Evolutionary conservation across 2,113 vertebrate genomes (phyloP).

Genomic region (Chrysemys picta): DNA sequence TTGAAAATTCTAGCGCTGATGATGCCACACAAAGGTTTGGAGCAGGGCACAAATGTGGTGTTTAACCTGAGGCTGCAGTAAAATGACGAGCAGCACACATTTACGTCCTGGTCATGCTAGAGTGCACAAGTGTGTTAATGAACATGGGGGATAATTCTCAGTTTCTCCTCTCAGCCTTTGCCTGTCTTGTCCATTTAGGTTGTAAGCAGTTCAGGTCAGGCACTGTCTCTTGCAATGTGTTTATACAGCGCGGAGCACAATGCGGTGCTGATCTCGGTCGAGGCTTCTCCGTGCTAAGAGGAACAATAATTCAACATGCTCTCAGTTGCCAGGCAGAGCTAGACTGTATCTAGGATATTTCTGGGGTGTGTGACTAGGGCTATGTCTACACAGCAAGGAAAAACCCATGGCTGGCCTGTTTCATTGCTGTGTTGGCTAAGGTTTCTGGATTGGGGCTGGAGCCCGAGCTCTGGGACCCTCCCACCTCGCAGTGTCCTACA

Average conservation of each 20-base stretch:
- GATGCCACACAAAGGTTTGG: not conserved
- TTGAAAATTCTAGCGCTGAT: not conserved
- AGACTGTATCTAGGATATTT: not conserved
- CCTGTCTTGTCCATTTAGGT: not conserved
- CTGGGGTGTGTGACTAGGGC: not conserved
- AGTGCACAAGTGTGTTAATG: not conserved
- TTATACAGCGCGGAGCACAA: not conserved
- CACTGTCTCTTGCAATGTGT: not conserved
- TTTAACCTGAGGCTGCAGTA: not conserved
- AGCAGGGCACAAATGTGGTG: not conserved
- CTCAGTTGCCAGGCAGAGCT: not conserved
- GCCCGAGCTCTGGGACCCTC: not conserved
- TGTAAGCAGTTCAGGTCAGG: not conserved
- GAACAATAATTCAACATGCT: not conserved
- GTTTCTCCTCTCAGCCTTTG: not conserved
- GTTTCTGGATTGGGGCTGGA: not conserved
- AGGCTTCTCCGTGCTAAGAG: not conserved
- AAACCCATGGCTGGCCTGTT: not conserved
- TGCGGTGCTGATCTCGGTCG: too few species aligned
- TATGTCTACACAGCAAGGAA: not conserved
- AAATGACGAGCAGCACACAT: not conserved
- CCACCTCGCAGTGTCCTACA: not conserved
- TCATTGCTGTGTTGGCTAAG: not conserved
- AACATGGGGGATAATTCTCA: not conserved
- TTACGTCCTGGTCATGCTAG: not conserved